Evolutionary conservation across 2,113 vertebrate genomes (phyloP), one percentile per base, ranked within the genome.

Genomic region (Cebus imitator): DNA sequence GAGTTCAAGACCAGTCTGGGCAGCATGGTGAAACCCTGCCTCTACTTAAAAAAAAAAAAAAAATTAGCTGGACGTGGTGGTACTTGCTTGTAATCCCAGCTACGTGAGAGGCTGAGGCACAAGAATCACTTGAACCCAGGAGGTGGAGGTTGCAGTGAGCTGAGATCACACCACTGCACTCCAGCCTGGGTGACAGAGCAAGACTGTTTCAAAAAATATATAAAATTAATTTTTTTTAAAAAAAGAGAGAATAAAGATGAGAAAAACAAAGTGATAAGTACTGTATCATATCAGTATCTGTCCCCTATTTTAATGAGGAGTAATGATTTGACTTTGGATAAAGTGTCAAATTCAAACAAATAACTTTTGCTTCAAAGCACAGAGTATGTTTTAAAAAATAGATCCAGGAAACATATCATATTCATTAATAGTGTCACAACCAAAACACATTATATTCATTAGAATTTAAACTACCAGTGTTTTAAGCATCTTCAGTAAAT

Each of bases 401-500:
- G 43, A 70, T 32, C 23, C 32, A 81, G 23, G 52, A 37, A 92
- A 94, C 37, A 92, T 25, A 91, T 58, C 73, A 82, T 32, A 95
- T 50, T 96, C 85, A 90, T 94, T 87, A 96, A 95, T 40, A 94
- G 25, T 90, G 37, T 50, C 85, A 92, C 16, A 80, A 96, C 52
- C 55, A 48, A 94, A 86, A 68, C 76, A 96, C 94, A 94, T 90
- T 58, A 66, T 16, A 93, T 80, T 90, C 37, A 92, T 83, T 78
- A 85, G 50, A 95, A 52, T 82, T 97, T 76, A 96, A 80, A 90
- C 92, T 87, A 55, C 13, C 40, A 94, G 78, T 81, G 94, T 30
- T 95, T 97, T 97, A 91, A 85, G 66, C 55, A 86, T 91, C 55
- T 32, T 5, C 4, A 57, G 86, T 84, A 91, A 89, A 86, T 95